Percentiles rank a stretch among this genome's conserved stretches.
Conservation (phyloP, 2,113 vertebrate species). For the Centropus bengalensis region DNA sequence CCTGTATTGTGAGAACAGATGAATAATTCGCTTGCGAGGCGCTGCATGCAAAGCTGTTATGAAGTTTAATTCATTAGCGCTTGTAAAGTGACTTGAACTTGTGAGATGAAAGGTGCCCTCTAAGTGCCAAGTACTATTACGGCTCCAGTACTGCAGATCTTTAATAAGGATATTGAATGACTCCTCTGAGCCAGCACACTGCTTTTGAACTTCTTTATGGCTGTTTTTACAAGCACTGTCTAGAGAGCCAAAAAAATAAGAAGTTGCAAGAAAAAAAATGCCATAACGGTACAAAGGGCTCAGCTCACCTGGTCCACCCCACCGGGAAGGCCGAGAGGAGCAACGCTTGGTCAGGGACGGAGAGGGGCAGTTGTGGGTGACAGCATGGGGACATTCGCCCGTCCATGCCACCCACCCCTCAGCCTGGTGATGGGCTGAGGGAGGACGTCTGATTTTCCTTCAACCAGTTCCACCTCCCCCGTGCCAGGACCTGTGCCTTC, state of each 20-base stretch:
- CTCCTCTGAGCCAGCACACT: conserved; percentile 42
- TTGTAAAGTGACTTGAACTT: conserved; percentile 35
- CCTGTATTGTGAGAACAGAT: neutral
- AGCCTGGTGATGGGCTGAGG: neutral
- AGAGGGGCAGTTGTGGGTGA: accelerated
- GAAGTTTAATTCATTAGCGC: conserved; percentile 53
- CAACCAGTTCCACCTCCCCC: neutral
- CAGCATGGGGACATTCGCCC: no score
- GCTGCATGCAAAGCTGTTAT: neutral
- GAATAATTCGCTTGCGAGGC: conserved; percentile 17
- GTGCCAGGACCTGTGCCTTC: neutral
- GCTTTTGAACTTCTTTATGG: conserved; percentile 41
- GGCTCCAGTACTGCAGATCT: neutral
- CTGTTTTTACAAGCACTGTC: conserved; percentile 24
- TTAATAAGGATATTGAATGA: conserved; percentile 46
- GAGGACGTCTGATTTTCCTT: neutral
- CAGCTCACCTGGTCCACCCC: accelerated
- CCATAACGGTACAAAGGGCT: neutral
- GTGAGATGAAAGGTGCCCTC: conserved; percentile 54
- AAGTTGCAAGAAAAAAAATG: neutral
- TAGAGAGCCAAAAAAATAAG: neutral
- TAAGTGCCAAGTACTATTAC: conserved; percentile 24
- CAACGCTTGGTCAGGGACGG: no score
- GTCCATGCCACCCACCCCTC: neutral
- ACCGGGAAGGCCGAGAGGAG: neutral